Base-by-base conservation (phyloP, 2,113 vertebrate species). In the Percopsis transmontana region DNA sequence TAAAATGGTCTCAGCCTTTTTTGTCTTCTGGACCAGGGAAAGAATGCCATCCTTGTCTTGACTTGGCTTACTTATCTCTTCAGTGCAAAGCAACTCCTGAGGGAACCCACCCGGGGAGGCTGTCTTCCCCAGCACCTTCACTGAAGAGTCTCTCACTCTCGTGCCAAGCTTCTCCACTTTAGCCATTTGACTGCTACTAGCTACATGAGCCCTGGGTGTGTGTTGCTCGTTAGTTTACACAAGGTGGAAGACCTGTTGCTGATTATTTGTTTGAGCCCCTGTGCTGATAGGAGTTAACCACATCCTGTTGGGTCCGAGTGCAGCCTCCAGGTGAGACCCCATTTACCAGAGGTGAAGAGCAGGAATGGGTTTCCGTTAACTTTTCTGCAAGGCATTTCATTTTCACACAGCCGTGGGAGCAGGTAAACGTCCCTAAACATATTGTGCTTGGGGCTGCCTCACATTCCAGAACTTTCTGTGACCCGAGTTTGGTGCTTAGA, bases 1-100 rank as follows among this genome's bases (percentile, higher is more conserved):
- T 84, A 77, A 76, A 71, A 87, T 79, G 74, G 73, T 84, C 74
- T 82, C 58, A n/a, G 64, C 16, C 68, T 66, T 61, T 74, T 85
- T 85, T 82, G 78, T 83, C 66, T 79, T 79, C 74, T 78, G 70
- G 68, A 76, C 67, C 74, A 20, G 0, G 57, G 66, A 42, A 81
- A 87, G 81, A 91, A 91, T 86, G 72, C 71, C 71, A 80, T 71
- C 81, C 84, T 89, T 88, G 87, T 90, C 76, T 80, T 72, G 61
- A 57, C 66, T 39, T 5, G 50, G 54, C 79, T 85, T 85, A 78
- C 79, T 85, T 84, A 77, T 88, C 81, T 83, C 70, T 55, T 54
- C 19, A 41, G 62, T 66, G 70, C 81, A 78, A 76, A 76, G 52
- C 47, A 65, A 45, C 41, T 65, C 85, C 79, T 68, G 54, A 45